Conservation (phyloP, 1,140 invertebrate species). For the Ganaspis sp. region DNA sequence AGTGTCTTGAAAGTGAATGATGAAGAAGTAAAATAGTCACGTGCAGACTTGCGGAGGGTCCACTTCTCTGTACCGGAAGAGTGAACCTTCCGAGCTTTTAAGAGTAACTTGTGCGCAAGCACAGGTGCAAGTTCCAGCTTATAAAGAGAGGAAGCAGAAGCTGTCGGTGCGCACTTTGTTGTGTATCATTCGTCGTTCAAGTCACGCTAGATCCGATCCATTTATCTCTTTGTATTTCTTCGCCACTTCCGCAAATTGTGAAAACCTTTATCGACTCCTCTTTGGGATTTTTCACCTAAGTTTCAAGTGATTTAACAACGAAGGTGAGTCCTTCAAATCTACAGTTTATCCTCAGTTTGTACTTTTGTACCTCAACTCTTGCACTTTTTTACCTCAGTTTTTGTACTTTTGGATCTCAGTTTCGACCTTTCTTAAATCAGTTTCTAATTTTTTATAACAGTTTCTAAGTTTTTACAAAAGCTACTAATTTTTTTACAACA, state of each 20-base stretch:
- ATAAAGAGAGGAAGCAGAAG: slow-evolving; percentile 69
- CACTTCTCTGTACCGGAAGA: slow-evolving; percentile 26
- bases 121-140: slow-evolving; percentile 70
- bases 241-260: slow-evolving; percentile 2
- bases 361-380: too few species aligned
- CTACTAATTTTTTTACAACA: too few species aligned
- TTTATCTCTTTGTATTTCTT: slow-evolving; percentile 26
- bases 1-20: not conserved
- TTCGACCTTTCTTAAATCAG: too few species aligned
- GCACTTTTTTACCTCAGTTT: too few species aligned
- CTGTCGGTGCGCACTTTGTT: slow-evolving; percentile 67
- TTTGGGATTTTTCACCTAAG: not conserved
- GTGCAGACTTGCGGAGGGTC: slow-evolving; percentile 21
- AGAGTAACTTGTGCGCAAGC: slow-evolving; percentile 62
- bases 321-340: not conserved
- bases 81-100: slow-evolving; percentile 24
- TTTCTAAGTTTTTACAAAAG: too few species aligned
- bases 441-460: too few species aligned
- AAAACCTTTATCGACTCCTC: not conserved
- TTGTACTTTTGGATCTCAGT: too few species aligned
- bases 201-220: slow-evolving; percentile 42
- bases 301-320: not conserved
- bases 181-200: slow-evolving; percentile 50
- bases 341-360: not conserved
- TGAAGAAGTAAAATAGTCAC: slow-evolving; percentile 1